Conservation (phyloP, 2,888 invertebrate species). For the Petrolisthes cinctipes region DNA sequence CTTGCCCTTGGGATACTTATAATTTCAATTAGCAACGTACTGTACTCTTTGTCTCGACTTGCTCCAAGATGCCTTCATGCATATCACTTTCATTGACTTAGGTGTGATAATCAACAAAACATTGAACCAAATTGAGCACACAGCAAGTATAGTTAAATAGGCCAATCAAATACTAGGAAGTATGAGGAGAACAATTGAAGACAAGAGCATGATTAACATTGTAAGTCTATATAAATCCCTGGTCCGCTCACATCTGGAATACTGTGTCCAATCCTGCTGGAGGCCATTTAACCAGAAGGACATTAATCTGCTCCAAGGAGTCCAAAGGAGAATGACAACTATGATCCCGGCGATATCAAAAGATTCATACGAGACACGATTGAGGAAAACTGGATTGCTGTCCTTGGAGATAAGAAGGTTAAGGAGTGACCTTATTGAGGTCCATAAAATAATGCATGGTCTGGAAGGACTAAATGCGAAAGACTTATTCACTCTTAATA, state of each 20-base stretch:
- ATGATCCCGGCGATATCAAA: not conserved
- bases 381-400: not conserved
- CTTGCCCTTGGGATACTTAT: too few relatives aligned
- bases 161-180: conserved; percentile 17
- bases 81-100: not conserved
- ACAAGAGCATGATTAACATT: not conserved
- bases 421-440: not conserved
- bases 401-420: not conserved
- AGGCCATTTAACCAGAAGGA: conserved; percentile 3
- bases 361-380: not conserved
- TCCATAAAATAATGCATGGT: not conserved
- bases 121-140: conserved; percentile 2
- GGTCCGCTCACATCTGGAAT: conserved; percentile 3
- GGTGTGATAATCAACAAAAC: not conserved
- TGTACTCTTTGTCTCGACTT: too few relatives aligned
- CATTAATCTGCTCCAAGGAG: not conserved
- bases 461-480: not conserved
- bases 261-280: not conserved
- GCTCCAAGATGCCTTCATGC: too few relatives aligned
- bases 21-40: too few relatives aligned
- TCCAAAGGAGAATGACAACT: not conserved
- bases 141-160: not conserved
- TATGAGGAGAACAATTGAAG: conserved; percentile 14
- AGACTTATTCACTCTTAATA: not conserved
- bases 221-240: conserved; percentile 20